phyloP scores from a whole-genome alignment of 1,140 invertebrate species.

The Drosophila bocki region DNA sequence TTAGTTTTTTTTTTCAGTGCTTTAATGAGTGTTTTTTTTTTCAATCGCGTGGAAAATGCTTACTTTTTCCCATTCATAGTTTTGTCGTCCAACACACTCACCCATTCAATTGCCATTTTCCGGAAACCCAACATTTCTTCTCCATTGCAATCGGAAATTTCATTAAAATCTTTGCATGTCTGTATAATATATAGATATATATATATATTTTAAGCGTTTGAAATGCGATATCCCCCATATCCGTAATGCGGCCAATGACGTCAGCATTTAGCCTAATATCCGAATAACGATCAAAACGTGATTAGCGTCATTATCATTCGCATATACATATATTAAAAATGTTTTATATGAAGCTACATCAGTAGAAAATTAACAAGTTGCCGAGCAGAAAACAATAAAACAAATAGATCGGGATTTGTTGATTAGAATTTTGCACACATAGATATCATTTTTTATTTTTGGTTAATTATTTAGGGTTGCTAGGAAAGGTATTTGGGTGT shows the following conservation, averaged over 20 bases:
- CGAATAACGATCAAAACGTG: constrained; percentile 41
- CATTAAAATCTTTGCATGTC: constrained; percentile 2
- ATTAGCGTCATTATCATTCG: constrained; percentile 40
- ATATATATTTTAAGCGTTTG: constrained; percentile 1
- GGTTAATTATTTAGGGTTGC: background rate
- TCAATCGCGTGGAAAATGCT: constrained; percentile 1
- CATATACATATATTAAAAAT: background rate
- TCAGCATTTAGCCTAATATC: constrained; percentile 28
- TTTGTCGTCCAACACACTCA: constrained; percentile 10
- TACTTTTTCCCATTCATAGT: constrained; percentile 25
- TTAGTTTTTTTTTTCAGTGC: background rate
- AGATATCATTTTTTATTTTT: background rate
- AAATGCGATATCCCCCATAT: constrained; percentile 18
- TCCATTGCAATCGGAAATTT: constrained; percentile 17
- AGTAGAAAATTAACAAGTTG: constrained; percentile 23
- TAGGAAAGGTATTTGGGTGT: too few species aligned
- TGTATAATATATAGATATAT: background rate
- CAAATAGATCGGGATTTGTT: constrained; percentile 15
- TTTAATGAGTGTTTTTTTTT: background rate
- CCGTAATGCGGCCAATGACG: constrained; percentile 21
- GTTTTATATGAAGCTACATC: constrained; percentile 1
- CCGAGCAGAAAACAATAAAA: constrained; percentile 8
- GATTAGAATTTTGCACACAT: constrained; percentile 14
- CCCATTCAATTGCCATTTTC: constrained; percentile 34
- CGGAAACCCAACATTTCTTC: constrained; percentile 30